Base-by-base conservation (phyloP, 2,797 vertebrate genomes). In the Crypturellus tataupa region DNA sequence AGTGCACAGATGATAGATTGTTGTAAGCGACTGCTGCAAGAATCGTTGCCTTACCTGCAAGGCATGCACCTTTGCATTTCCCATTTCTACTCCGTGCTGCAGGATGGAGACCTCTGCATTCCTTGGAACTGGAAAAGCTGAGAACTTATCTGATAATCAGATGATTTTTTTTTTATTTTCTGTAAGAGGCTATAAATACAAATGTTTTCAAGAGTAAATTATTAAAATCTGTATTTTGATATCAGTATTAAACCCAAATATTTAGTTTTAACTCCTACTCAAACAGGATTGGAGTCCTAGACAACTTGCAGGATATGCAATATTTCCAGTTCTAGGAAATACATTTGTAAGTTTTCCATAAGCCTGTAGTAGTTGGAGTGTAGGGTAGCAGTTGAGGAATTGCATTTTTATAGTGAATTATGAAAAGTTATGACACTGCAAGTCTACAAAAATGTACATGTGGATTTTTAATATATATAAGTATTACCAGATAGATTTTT, bases 71-170 rank as follows among this genome's bases (percentile, higher is more conserved):
- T 99, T 18, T 98, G 98, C 10, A 68, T 99, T 25, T 99, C 99
- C 0, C 98, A 99, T 69, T 99, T 99, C 95, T 99, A 99, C 97
- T 99, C 99, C 0, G 99, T 99, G 63, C 98, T 99, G 98, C 99
- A 99, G 94, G 99, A 99, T 12, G 99, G 99, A 63, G 99, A 99
- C 95, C 96, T 99, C 14, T 99, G 98, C 93, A 98, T 99, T 81
- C 99, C 99, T 51, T 99, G 99, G 99, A 98, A 99, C 95, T 99
- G 99, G 99, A 99, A 99, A 95, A 97, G 95, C 87, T 99, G 98
- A 98, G 90, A 76, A 58, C 56, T 33, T 55, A 21, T 87, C 60
- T 97, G 95, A 78, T 96, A 94, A 93, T 94, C 70, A 79, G 88
- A 94, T 62, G 5, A 75, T 42, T 75, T 68, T 75, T 68, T 75